Evolutionary conservation across 2,888 invertebrate species (phyloP).

Genomic region (Boloria selene): DNA sequence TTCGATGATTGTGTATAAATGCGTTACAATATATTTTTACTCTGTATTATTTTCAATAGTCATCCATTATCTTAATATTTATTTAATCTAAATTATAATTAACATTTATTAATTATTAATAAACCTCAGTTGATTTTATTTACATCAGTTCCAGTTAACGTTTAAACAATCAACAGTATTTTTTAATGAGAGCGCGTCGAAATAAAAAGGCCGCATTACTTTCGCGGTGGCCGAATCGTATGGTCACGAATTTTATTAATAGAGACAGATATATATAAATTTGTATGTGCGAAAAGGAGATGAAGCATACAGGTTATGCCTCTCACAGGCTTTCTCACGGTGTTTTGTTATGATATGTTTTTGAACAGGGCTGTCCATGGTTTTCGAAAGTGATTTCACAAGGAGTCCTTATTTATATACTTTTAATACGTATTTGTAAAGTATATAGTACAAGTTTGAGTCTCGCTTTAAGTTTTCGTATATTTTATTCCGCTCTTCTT

Average conservation of each 20-base stretch:
- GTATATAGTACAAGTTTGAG: no score
- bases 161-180: conserved; percentile 27
- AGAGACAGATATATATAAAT: conserved; percentile 43
- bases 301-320: conserved; percentile 29
- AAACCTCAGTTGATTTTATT: background rate
- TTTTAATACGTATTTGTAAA: no score
- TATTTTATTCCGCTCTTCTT: no score
- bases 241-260: conserved; percentile 65
- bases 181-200: conserved; percentile 31
- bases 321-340: conserved; percentile 40
- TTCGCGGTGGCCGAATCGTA: conserved; percentile 59
- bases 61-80: no score
- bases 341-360: conserved; percentile 41
- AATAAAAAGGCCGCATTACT: conserved; percentile 41
- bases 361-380: conserved; percentile 19
- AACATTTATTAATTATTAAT: background rate
- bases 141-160: conserved; percentile 17
- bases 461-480: no score
- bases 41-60: no score
- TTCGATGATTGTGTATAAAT: no score
- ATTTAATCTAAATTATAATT: no score
- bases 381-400: conserved; percentile 4
- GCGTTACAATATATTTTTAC: no score
- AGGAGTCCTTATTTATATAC: background rate
- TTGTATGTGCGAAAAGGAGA: conserved; percentile 20